Conservation (phyloP, 1,140 invertebrate species). For the Drosophila ohnishii region DNA sequence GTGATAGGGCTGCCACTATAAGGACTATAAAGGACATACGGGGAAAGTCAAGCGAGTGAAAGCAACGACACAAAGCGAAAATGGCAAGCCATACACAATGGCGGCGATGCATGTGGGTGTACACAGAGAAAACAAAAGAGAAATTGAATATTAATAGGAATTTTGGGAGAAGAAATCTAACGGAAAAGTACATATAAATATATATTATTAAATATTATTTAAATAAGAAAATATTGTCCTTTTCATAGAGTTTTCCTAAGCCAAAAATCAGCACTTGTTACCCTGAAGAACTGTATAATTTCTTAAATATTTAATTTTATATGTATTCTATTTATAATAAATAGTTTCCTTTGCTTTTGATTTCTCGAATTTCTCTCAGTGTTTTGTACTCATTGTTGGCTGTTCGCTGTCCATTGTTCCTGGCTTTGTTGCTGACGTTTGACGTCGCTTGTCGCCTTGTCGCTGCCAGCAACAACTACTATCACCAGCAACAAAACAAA, state of each 20-base stretch:
- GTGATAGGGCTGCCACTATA: constrained; percentile 24
- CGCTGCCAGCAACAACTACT: constrained; percentile 62
- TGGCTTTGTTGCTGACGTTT: constrained; percentile 75
- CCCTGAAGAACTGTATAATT: no score
- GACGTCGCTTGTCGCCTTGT: constrained; percentile 74
- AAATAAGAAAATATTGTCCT: no score
- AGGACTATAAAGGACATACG: constrained; percentile 53
- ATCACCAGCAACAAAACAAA: constrained; percentile 15
- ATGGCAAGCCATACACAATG: constrained; percentile 38
- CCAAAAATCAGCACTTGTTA: background rate
- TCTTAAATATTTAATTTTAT: no score
- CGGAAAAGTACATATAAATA: background rate
- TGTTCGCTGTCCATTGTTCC: constrained; percentile 51
- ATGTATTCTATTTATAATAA: no score
- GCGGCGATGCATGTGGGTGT: constrained; percentile 17
- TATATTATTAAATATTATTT: no score
- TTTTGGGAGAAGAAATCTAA: background rate
- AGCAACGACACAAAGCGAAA: constrained; percentile 60
- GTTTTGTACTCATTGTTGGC: constrained; percentile 46
- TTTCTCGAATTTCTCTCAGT: background rate
- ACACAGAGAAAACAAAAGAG: background rate
- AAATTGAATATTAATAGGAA: background rate
- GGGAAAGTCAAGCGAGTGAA: constrained; percentile 65
- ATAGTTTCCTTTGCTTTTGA: background rate
- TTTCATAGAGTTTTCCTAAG: background rate